These are phyloP conservation scores for Carlito syrichta DNA, from an alignment of 2,113 vertebrate genomes.

Conservation along the genomic window DNA sequence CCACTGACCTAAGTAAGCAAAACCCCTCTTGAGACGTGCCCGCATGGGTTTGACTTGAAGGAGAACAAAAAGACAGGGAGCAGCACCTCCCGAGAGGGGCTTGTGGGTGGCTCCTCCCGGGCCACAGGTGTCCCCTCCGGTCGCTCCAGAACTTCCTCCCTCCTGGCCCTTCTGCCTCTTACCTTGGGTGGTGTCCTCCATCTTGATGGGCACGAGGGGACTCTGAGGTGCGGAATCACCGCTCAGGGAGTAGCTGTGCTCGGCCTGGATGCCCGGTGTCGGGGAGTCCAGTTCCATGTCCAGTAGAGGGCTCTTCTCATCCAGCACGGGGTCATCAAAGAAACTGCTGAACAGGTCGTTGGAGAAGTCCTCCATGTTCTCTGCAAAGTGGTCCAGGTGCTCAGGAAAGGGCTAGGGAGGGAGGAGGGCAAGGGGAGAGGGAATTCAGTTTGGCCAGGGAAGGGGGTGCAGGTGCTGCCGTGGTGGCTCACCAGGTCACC, in stretches of 20 bases:
- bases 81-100: neutral
- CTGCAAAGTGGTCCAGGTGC: conserved; percentile 92
- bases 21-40: neutral
- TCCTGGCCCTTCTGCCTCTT: conserved; percentile 28
- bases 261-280: conserved; percentile 94
- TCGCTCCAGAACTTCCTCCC: neutral
- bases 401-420: conserved; percentile 84
- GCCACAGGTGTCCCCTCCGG: neutral
- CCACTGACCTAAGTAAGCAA: neutral
- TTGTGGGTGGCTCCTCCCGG: neutral
- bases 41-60: neutral
- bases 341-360: conserved; percentile 98
- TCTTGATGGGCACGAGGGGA: conserved; percentile 94
- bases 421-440: neutral
- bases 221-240: conserved; percentile 99
- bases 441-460: neutral
- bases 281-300: conserved; percentile 96
- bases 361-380: conserved; percentile 99
- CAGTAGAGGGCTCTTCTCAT: conserved; percentile 92
- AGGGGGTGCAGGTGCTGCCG: neutral
- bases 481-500: neutral
- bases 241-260: conserved; percentile 98
- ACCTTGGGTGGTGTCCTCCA: conserved; percentile 93
- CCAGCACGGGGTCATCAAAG: conserved; percentile 96
- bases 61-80: neutral